Conservation (phyloP, 1,140 invertebrate species). For the Nasonia giraulti region DNA sequence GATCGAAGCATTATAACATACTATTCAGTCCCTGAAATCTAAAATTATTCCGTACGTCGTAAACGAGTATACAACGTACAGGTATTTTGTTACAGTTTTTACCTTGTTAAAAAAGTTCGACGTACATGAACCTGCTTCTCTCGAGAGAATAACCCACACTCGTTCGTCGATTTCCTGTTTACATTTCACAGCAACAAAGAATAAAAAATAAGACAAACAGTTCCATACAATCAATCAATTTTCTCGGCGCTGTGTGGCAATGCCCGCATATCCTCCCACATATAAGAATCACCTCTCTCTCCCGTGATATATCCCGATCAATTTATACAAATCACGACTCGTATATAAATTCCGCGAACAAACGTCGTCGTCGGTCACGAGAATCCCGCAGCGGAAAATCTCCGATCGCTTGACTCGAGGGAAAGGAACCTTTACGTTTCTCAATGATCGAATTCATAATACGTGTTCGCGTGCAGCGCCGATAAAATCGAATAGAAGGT, state of each 20-base stretch:
- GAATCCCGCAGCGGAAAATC: neutral
- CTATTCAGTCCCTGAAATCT: too few species aligned
- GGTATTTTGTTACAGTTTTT: too few species aligned
- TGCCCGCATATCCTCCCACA: neutral
- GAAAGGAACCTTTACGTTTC: constrained; percentile 15
- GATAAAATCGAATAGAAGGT: constrained; percentile 26
- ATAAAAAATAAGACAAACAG: neutral
- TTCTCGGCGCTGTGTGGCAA: neutral
- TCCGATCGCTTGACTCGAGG: neutral
- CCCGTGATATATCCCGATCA: neutral
- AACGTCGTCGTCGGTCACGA: neutral
- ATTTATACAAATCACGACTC: neutral
- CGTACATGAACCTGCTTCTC: too few species aligned
- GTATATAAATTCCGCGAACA: neutral
- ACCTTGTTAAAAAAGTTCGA: too few species aligned
- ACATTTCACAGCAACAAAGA: neutral
- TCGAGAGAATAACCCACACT: too few species aligned
- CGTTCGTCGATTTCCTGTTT: neutral
- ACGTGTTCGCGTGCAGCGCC: neutral
- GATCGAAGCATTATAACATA: too few species aligned
- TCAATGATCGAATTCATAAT: constrained; percentile 25
- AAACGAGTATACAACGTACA: too few species aligned
- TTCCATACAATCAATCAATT: neutral
- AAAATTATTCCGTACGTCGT: too few species aligned
- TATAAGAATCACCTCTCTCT: neutral